Evolutionary conservation across 2,888 invertebrate genomes (phyloP).

Genomic region (Diarsia dahlii): DNA sequence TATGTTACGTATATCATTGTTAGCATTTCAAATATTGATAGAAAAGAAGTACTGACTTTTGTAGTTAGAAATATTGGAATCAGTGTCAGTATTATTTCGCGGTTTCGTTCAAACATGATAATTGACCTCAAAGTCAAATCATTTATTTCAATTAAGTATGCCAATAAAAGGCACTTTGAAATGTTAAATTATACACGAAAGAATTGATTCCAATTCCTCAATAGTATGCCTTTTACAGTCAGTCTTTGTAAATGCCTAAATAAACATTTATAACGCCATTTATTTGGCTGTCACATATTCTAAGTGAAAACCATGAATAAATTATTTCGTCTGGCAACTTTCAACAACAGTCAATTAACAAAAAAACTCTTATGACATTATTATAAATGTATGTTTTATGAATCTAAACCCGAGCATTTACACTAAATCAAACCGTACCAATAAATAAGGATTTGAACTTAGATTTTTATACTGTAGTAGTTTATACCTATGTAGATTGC

Average conservation of each 20-base stretch:
- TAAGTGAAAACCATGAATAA: neutral
- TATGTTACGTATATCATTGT: slow-evolving; percentile 7
- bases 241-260: neutral
- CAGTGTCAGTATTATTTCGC: neutral
- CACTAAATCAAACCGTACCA: slow-evolving; percentile 22
- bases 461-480: slow-evolving; percentile 59
- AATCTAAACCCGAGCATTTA: slow-evolving; percentile 32
- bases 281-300: neutral
- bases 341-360: neutral
- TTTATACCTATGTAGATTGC: neutral
- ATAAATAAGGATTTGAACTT: slow-evolving; percentile 49
- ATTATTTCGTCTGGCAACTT: neutral
- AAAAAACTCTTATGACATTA: neutral
- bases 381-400: slow-evolving; percentile 13
- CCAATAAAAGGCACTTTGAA: neutral
- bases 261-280: neutral
- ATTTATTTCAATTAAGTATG: neutral
- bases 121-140: neutral
- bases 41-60: neutral
- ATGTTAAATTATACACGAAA: neutral
- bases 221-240: neutral
- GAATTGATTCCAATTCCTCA: neutral
- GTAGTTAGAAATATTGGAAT: neutral
- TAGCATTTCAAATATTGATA: slow-evolving; percentile 1
- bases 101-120: slow-evolving; percentile 2